Base-by-base conservation (phyloP, 2,797 vertebrate genomes). In the Danio aesculapii region DNA sequence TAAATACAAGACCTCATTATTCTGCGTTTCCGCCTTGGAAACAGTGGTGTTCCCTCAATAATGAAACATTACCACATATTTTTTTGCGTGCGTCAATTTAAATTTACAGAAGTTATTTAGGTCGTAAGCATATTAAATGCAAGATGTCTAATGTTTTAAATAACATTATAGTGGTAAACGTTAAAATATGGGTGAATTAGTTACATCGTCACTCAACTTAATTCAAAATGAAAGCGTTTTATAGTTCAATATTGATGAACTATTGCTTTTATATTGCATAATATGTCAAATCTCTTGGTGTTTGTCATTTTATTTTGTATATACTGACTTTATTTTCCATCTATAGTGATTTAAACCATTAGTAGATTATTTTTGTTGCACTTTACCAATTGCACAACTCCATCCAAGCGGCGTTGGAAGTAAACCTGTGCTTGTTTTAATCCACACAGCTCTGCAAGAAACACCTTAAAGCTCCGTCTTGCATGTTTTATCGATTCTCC, bases 401-500 rank as follows among this genome's bases (percentile, higher is more conserved):
- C 16, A 44, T 53, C 14, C 10, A 50, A 8, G 46, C 6, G 17
- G 58, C 52, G 44, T 69, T 16, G 19, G 19, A 30, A 39, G 59
- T 39, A 14, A 61, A 66, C 46, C 0, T 30, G 8, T 14, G 63
- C 63, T 30, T 30, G 30, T 30, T 30, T 1, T 30, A 30, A 30
- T 30, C 30, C 30, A 30, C 30, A 30, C 30, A 30, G 30, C 30
- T 30, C 30, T 30, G 30, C 3, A 30, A 30, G 3, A 3, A n/a
- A n/a, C n/a, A n/a, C n/a, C n/a, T n/a, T n/a, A n/a, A 30, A 30
- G 30, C 30, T 30, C 30, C 30, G 30, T 30, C 47, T 70, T 78
- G 78, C 77, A 58, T 81, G 78, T 46, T 57, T 78, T 30, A 73
- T 13, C 70, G 43, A 30, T 10, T 17, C 52, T 66, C 64, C 30